Conservation (phyloP, 2,888 invertebrate genomes). For the Abscondita cerata region DNA sequence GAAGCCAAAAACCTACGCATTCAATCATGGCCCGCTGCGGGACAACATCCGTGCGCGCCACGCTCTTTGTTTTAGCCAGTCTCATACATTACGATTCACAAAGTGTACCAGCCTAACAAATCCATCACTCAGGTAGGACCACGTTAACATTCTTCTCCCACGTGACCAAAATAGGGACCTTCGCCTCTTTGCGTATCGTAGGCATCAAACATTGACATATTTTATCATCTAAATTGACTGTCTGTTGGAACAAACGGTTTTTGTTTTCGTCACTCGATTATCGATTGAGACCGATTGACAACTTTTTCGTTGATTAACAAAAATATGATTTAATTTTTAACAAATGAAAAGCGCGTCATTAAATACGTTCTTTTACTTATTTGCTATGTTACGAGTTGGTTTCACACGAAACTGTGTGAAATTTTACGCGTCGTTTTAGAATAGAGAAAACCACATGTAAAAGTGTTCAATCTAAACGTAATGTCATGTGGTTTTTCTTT, state of each 20-base stretch:
- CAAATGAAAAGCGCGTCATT: no score
- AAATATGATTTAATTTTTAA: no score
- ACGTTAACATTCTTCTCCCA: constrained; percentile 49
- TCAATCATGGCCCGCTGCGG: constrained; percentile 52
- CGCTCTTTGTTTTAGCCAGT: constrained; percentile 47
- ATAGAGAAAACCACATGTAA: no score
- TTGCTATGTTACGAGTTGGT: no score
- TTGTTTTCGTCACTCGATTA: constrained; percentile 8
- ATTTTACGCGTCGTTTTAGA: no score
- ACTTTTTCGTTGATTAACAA: no score
- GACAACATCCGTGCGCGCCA: constrained; percentile 48
- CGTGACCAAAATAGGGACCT: constrained; percentile 32
- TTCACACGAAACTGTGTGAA: no score
- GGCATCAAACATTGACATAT: constrained; percentile 35
- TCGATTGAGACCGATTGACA: constrained; percentile 3
- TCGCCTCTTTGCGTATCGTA: constrained; percentile 26
- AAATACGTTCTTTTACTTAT: no score
- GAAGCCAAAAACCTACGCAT: constrained; percentile 51
- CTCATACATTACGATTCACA: constrained; percentile 44
- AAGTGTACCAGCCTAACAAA: constrained; percentile 46
- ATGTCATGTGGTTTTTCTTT: no score
- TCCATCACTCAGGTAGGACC: constrained; percentile 51
- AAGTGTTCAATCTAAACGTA: no score
- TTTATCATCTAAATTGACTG: constrained; percentile 24
- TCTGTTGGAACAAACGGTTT: constrained; percentile 4